These are phyloP conservation scores for Limnephilus rhombicus DNA, from an alignment of 2,888 invertebrate genomes.

Conservation along the genomic window DNA sequence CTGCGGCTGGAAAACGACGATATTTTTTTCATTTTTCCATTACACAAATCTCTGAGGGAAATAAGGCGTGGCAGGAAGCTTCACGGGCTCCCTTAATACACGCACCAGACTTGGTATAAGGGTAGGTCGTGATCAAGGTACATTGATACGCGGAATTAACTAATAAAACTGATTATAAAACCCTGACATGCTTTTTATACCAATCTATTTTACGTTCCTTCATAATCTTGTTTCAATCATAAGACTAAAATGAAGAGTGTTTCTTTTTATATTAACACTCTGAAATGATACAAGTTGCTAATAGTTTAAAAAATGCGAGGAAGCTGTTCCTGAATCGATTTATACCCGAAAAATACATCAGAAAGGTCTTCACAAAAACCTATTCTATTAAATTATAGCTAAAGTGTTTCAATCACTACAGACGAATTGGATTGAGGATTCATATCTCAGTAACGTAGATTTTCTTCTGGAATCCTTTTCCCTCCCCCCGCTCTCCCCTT, in stretches of 20 bases:
- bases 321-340: not conserved
- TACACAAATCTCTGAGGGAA: not conserved
- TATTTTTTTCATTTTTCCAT: conserved; percentile 23
- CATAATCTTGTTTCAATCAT: not conserved
- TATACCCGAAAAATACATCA: not conserved
- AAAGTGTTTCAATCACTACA: not conserved
- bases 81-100: not conserved
- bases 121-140: not conserved
- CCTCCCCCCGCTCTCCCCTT: not conserved
- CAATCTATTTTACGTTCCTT: not conserved
- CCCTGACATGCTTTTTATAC: not conserved
- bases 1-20: not conserved
- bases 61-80: conserved; percentile 23
- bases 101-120: not conserved
- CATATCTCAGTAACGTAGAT: conserved; percentile 34
- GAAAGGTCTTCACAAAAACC: not conserved
- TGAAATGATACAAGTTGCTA: not conserved
- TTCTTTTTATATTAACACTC: not conserved
- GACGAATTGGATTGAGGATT: conserved; percentile 16
- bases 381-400: not conserved
- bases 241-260: not conserved
- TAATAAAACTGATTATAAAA: not conserved
- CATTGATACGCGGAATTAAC: not conserved
- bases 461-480: conserved; percentile 12
- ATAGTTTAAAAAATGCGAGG: not conserved